phyloP scores from a whole-genome alignment of 2,797 vertebrate genomes.

The Mormyrus hasselquistii region DNA sequence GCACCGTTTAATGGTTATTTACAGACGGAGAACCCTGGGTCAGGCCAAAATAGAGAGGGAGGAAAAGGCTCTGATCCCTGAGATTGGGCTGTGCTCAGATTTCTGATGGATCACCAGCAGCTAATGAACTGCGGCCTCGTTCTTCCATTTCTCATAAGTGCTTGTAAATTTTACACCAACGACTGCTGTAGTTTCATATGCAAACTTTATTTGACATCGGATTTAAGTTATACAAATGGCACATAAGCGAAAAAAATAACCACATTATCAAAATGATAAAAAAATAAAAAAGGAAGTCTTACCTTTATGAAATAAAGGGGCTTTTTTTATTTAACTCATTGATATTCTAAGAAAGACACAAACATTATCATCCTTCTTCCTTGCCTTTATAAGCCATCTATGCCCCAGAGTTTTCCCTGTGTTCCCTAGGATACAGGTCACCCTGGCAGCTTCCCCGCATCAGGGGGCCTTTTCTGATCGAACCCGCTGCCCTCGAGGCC shows the following conservation, averaged over 20 bases:
- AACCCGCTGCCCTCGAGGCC: neutral
- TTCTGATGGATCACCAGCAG: neutral
- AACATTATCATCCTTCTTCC: slow-evolving; percentile 57
- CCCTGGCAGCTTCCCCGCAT: neutral
- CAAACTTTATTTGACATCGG: slow-evolving; percentile 66
- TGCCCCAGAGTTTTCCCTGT: neutral
- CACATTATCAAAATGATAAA: slow-evolving; percentile 72
- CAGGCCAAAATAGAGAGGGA: neutral
- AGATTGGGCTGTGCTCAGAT: neutral
- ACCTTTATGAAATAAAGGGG: slow-evolving; percentile 74
- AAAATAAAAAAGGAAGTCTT: slow-evolving; percentile 63
- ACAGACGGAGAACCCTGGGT: neutral
- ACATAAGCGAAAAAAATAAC: slow-evolving; percentile 70
- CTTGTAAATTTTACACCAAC: neutral
- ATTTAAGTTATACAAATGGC: slow-evolving; percentile 92
- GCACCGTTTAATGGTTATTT: neutral
- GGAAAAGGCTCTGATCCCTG: neutral
- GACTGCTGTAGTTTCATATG: slow-evolving; percentile 34
- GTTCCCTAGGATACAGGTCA: neutral
- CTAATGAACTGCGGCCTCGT: neutral
- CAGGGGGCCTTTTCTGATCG: neutral
- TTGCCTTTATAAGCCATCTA: neutral
- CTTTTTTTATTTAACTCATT: slow-evolving; percentile 57
- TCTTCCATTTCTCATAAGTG: neutral
- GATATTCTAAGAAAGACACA: slow-evolving; percentile 62